Base-by-base conservation (phyloP, 1,140 invertebrate genomes). In the Phthorimaea operculella region DNA sequence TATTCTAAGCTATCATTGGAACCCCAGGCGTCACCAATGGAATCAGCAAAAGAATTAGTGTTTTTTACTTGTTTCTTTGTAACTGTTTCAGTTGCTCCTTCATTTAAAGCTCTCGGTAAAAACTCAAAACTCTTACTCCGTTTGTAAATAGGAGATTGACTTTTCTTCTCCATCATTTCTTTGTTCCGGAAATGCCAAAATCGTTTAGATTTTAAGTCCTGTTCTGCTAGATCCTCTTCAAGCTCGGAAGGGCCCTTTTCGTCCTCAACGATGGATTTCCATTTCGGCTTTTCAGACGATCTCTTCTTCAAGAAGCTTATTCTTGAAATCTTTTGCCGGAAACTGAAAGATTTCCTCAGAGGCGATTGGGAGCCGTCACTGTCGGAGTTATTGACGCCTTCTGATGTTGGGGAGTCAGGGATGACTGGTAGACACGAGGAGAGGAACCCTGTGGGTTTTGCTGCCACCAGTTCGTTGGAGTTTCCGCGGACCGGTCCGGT, bases 121-220 rank as follows among this genome's bases (percentile, higher is more conserved):
- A 83, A 85, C 60, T 85, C 82, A 36, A 83, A 85, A 61, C 82
- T 85, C 59, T 85, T 85, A 57, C 82, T 85, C 15, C 80, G 63
- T 33, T 63, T 72, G 48, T 85, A 83, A 14, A 71, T 68, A n/a
- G 79, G 76, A 9, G 57, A 63, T 17, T 71, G 68, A 8, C 16
- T 67, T 21, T 67, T 67, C 45, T 70, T 79, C 4, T 79, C 72
- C 8, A 68, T 33, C 5, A 74, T 8, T 15, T 80, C 80, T 60
- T 70, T 79, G 28, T 76, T 72, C 53, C 74, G 59, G 34, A 79
- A 82, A 51, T 81, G 76, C 81, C 82, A 85, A 44, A 82, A 83
- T 4, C 82, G 69, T 49, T 81, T 85, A 5, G 55, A 61, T 59
- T 79, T 82, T 11, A 58, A 52, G 6, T 79, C 77, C 5, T 73